A percentile compares a stretch with the other conserved stretches of the same genome.
These are phyloP conservation scores for Rhopalosiphum maidis DNA, from an alignment of 1,140 invertebrate genomes.

Conservation along the genomic window DNA sequence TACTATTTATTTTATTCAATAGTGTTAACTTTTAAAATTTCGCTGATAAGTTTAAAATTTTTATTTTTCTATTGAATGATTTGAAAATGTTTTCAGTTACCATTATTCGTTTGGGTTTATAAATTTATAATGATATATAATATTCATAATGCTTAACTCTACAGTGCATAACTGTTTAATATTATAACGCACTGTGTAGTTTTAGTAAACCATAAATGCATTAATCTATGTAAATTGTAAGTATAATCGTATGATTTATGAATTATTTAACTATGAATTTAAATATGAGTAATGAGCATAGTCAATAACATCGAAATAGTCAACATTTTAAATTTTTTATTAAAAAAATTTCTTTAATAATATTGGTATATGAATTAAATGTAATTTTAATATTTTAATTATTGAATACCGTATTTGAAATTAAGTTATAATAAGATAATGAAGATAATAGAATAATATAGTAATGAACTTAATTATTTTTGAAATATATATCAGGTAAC, in stretches of 20 bases:
- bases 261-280: neutral
- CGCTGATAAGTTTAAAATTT: neutral
- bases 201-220: neutral
- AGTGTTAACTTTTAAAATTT: neutral
- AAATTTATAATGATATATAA: too few species aligned
- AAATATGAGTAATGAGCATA: neutral
- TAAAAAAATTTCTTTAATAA: neutral
- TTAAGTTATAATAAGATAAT: conserved; percentile 9
- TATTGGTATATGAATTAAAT: neutral
- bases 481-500: neutral
- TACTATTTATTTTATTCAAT: neutral
- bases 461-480: conserved; percentile 4
- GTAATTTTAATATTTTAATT: neutral
- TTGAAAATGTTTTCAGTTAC: neutral
- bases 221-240: neutral
- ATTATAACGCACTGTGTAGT: neutral
- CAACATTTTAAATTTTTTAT: neutral
- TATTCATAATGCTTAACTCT: neutral
- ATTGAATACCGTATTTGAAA: neutral
- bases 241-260: neutral
- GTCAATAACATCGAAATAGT: neutral
- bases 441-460: neutral
- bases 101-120: neutral
- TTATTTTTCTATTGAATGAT: neutral
- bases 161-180: neutral